A percentile compares a stretch with the other conserved stretches of the same genome.
Conservation (phyloP, 1,140 invertebrate genomes). For the Argopecten irradians region DNA sequence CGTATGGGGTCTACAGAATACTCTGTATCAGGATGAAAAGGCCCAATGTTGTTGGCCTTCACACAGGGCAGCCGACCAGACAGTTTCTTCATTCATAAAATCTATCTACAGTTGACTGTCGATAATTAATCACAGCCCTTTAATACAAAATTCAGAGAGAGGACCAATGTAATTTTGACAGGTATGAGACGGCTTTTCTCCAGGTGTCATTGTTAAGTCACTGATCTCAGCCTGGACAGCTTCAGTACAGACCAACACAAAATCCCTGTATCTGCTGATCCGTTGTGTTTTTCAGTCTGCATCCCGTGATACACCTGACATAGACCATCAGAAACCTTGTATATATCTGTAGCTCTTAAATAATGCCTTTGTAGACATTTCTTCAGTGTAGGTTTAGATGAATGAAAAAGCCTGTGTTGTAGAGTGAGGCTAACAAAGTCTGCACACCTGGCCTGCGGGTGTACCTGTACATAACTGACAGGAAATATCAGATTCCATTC, state of each 20-base stretch:
- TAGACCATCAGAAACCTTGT: background rate
- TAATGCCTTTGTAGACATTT: background rate
- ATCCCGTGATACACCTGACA: background rate
- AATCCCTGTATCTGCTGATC: background rate
- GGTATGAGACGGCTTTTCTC: background rate
- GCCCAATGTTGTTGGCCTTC: background rate
- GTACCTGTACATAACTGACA: background rate
- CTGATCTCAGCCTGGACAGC: background rate
- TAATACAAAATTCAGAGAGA: background rate
- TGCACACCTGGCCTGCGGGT: background rate
- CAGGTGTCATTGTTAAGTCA: background rate
- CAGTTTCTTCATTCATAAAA: background rate
- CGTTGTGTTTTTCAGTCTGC: background rate
- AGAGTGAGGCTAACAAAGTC: background rate
- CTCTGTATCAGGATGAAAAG: too few relatives aligned
- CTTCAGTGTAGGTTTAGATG: background rate
- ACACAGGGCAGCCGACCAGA: background rate
- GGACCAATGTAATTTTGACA: constrained; percentile 9
- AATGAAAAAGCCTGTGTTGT: background rate
- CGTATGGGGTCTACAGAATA: too few relatives aligned
- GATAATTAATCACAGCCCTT: constrained; percentile 17
- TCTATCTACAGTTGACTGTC: background rate
- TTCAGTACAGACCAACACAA: background rate
- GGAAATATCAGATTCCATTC: constrained; percentile 7
- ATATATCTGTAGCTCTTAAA: background rate